Conservation (phyloP, 1,140 invertebrate genomes). For the Stegodyphus dumicola region DNA sequence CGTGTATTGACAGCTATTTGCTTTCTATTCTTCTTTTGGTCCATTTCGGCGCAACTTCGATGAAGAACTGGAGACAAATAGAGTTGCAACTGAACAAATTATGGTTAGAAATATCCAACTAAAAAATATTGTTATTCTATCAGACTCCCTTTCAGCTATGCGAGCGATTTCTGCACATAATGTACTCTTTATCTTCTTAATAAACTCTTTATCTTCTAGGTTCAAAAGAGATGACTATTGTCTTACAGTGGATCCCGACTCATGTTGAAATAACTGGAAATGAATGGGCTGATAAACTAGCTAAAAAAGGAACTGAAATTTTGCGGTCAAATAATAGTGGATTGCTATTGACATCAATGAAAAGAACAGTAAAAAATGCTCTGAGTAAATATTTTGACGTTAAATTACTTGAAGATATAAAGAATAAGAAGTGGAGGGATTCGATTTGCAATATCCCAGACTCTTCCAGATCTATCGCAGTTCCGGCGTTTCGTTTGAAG, state of each 20-base stretch:
- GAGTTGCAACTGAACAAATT: not conserved
- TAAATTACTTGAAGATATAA: not conserved
- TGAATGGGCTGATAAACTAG: not conserved
- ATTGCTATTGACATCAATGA: not conserved
- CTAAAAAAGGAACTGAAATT: not conserved
- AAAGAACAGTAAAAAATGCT: slow-evolving; percentile 3
- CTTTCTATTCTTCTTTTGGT: not conserved
- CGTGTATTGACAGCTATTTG: not conserved
- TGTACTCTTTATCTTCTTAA: not conserved
- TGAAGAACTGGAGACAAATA: not conserved
- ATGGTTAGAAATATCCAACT: not conserved
- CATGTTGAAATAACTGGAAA: not conserved
- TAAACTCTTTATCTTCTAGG: not conserved
- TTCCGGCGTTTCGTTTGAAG: not conserved
- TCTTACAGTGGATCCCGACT: not conserved
- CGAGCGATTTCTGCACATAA: not conserved
- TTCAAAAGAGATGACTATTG: not conserved
- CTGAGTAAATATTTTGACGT: not conserved
- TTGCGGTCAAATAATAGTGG: not conserved
- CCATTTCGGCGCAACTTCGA: not conserved
- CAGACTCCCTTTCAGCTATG: not conserved
- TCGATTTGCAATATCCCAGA: not conserved
- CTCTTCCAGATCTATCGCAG: not conserved
- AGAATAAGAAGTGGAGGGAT: not conserved
- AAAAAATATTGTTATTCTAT: not conserved